Evolutionary conservation across 2,888 invertebrate genomes (phyloP).

Genomic region (Sycophila texana): DNA sequence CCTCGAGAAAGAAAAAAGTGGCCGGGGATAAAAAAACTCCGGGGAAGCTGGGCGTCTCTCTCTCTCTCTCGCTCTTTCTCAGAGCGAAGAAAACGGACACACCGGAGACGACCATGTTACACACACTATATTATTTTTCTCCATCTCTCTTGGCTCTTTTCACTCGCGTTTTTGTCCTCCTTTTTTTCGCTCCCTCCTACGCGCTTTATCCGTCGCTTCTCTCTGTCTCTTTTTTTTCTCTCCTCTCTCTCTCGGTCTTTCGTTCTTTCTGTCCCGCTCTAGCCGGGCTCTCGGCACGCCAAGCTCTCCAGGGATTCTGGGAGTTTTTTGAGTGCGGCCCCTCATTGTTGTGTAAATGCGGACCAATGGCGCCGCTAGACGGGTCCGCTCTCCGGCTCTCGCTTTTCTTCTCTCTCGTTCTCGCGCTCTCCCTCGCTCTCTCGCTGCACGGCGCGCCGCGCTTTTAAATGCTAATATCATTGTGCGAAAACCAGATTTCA

Average conservation of each 20-base stretch:
- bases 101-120: slow-evolving; percentile 35
- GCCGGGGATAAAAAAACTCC: slow-evolving; percentile 55
- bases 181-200: slow-evolving; percentile 52
- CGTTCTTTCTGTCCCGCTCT: slow-evolving; percentile 34
- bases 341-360: slow-evolving; percentile 75
- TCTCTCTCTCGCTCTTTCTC: background rate
- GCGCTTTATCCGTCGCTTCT: slow-evolving; percentile 49
- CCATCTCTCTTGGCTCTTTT: slow-evolving; percentile 39
- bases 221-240: slow-evolving; percentile 57
- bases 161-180: slow-evolving; percentile 50
- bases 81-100: slow-evolving; percentile 43
- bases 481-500: slow-evolving; percentile 69
- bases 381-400: slow-evolving; percentile 59
- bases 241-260: slow-evolving; percentile 43
- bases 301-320: slow-evolving; percentile 68
- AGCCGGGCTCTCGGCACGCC: slow-evolving; percentile 59
- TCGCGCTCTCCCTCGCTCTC: slow-evolving; percentile 49
- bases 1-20: slow-evolving; percentile 56
- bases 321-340: slow-evolving; percentile 72
- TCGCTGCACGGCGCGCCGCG: slow-evolving; percentile 50
- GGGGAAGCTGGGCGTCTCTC: background rate
- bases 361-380: slow-evolving; percentile 74
- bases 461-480: slow-evolving; percentile 74
- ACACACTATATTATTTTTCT: slow-evolving; percentile 49
- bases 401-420: slow-evolving; percentile 47